Conservation (phyloP, 2,113 vertebrate genomes). For the Neotragus pygmaeus region DNA sequence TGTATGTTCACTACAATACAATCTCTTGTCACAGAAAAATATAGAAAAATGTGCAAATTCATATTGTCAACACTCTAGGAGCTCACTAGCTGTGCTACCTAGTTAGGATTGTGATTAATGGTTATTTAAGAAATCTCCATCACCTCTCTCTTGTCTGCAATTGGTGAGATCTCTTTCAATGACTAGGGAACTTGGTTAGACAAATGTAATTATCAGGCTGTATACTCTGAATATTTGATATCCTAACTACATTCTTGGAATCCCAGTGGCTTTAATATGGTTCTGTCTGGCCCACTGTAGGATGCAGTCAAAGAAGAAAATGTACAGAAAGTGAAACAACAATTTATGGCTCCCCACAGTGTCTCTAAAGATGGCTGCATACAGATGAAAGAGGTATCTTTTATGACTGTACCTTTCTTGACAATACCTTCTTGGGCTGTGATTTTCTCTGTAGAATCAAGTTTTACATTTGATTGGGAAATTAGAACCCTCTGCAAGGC, state of each 20-base stretch:
- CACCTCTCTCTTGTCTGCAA: background rate
- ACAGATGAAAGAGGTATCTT: slow-evolving; percentile 92
- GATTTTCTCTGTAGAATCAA: background rate
- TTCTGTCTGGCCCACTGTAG: slow-evolving; percentile 71
- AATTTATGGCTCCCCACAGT: slow-evolving; percentile 85
- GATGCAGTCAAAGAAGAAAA: slow-evolving; percentile 83
- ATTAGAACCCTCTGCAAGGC: background rate
- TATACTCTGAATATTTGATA: background rate
- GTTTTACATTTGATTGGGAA: background rate
- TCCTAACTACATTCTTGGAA: background rate
- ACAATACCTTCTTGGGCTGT: background rate
- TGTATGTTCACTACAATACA: background rate
- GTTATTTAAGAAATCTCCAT: background rate
- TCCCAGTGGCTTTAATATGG: background rate
- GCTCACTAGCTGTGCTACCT: background rate
- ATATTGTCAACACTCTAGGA: background rate
- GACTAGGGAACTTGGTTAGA: background rate
- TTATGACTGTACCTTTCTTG: background rate
- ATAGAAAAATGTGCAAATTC: background rate
- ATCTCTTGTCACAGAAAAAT: background rate
- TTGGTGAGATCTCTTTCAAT: background rate
- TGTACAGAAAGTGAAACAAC: slow-evolving; percentile 86
- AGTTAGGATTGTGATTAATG: background rate
- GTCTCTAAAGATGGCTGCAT: slow-evolving; percentile 85
- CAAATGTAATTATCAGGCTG: background rate